phyloP scores from a whole-genome alignment of 1,140 invertebrate genomes.

The Calliopsis andreniformis region DNA sequence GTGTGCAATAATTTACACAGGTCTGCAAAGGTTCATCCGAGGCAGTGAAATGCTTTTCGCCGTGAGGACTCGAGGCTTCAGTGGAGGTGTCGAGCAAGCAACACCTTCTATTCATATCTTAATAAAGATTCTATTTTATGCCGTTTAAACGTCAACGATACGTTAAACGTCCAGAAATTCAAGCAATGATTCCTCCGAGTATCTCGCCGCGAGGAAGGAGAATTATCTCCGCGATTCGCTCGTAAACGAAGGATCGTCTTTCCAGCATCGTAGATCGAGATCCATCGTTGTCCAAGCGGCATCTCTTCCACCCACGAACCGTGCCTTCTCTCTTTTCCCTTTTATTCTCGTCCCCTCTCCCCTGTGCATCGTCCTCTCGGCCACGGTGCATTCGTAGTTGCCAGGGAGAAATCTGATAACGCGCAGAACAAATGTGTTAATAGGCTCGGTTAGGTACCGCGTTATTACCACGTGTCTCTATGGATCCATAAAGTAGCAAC shows the following conservation, averaged over 20 bases:
- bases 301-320: conserved; percentile 57
- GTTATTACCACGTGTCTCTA: conserved; percentile 55
- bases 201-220: neutral
- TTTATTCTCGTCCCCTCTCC: neutral
- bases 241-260: conserved; percentile 45
- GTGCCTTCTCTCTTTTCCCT: neutral
- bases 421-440: conserved; percentile 59
- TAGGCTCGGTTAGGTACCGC: conserved; percentile 47
- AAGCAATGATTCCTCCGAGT: neutral
- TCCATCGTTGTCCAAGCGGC: conserved; percentile 32
- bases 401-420: conserved; percentile 54
- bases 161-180: conserved; percentile 23
- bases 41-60: too few relatives aligned
- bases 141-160: conserved; percentile 41
- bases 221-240: conserved; percentile 28
- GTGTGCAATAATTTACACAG: too few relatives aligned
- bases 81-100: neutral
- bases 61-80: too few relatives aligned
- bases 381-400: conserved; percentile 18
- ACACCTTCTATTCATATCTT: neutral
- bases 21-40: too few relatives aligned
- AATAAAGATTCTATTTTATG: conserved; percentile 46
- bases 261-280: conserved; percentile 25
- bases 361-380: neutral
- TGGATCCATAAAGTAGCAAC: conserved; percentile 40